Evolutionary conservation across 2,888 invertebrate genomes (phyloP).

Genomic region (Pandemis cinnamomeana): DNA sequence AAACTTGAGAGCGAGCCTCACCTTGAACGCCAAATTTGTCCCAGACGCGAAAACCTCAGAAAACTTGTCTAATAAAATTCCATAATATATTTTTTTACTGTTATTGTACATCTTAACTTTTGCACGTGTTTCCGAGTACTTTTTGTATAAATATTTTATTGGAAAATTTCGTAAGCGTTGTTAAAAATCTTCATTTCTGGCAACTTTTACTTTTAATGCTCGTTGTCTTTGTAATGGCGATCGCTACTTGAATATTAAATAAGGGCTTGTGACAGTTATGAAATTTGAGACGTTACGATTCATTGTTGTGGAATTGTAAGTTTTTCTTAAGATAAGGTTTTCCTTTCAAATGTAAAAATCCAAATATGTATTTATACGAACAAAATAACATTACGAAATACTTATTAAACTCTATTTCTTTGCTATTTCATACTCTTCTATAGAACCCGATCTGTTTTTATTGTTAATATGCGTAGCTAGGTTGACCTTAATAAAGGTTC

Average conservation of each 20-base stretch:
- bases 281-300: background rate
- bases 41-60: constrained; percentile 16
- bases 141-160: constrained; percentile 25
- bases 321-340: background rate
- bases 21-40: constrained; percentile 12
- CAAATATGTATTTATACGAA: too few relatives aligned
- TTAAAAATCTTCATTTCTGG: constrained; percentile 10
- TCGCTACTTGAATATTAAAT: constrained; percentile 15
- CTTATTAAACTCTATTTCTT: too few relatives aligned
- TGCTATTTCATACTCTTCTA: too few relatives aligned
- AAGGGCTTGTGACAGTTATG: background rate
- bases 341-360: too few relatives aligned
- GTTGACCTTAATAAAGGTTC: too few relatives aligned
- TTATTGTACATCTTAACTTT: constrained; percentile 15
- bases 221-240: constrained; percentile 3
- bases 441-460: too few relatives aligned
- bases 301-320: background rate
- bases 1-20: constrained; percentile 6
- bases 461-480: too few relatives aligned
- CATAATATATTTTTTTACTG: constrained; percentile 27
- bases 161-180: constrained; percentile 3
- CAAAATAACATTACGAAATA: too few relatives aligned
- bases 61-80: constrained; percentile 25
- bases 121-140: constrained; percentile 25
- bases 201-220: constrained; percentile 21